Evolutionary conservation across 2,113 vertebrate species (phyloP).

Genomic region (Malurus melanocephalus): DNA sequence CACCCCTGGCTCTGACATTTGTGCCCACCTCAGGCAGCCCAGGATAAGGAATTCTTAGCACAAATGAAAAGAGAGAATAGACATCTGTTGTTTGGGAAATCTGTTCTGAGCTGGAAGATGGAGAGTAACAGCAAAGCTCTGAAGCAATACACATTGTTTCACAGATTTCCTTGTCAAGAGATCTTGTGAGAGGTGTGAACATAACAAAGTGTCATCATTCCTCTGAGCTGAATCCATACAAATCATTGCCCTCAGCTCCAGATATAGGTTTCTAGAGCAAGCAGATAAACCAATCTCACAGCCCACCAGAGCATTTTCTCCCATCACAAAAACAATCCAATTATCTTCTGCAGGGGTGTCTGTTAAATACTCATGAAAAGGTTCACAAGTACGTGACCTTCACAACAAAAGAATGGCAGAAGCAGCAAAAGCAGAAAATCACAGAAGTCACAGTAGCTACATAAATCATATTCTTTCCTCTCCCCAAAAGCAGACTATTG

Average conservation of each 20-base stretch:
- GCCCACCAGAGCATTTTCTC: not conserved
- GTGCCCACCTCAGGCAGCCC: not conserved
- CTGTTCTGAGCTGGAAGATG: slow-evolving; percentile 18
- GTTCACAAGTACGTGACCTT: not conserved
- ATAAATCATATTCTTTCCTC: not conserved
- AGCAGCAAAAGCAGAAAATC: not conserved
- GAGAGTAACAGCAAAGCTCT: slow-evolving; percentile 38
- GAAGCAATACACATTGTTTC: slow-evolving; percentile 53
- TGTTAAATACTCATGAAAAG: not conserved
- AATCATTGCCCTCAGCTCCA: not conserved
- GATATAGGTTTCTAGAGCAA: not conserved
- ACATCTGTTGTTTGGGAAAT: slow-evolving; percentile 45
- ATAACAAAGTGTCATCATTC: slow-evolving; percentile 29
- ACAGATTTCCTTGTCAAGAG: slow-evolving; percentile 37
- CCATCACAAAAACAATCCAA: not conserved
- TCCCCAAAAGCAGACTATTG: not conserved
- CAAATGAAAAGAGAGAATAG: not conserved
- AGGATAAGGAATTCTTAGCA: not conserved
- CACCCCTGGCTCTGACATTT: not conserved
- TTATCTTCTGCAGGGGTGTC: not conserved
- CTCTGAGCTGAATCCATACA: not conserved
- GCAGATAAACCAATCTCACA: not conserved
- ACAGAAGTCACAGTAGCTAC: not conserved
- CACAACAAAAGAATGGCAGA: accelerated
- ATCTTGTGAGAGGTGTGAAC: slow-evolving; percentile 45